Evolutionary conservation across 2,888 invertebrate genomes (phyloP), one percentile per base, ranked within the genome.

Genomic region (Pandemis cinnamomeana): DNA sequence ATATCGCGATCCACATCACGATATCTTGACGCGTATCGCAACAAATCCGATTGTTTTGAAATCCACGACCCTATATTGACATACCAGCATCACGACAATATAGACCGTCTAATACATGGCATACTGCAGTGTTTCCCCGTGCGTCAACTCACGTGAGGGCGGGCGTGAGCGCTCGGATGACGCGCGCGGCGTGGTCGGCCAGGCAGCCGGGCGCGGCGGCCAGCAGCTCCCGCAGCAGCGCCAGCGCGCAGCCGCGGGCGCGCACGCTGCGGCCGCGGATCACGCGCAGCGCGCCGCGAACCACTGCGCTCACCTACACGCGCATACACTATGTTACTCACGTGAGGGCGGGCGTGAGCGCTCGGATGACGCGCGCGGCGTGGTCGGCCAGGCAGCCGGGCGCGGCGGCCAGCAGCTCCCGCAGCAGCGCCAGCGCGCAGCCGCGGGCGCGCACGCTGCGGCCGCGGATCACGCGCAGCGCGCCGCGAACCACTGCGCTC

Each of bases 221-320:
- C 71, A 99, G 96, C 75, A 99, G 95, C 91, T 99, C 99, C 79
- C 98, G 98, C 64, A 99, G 95, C 75, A 99, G 92, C 10, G 97
- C 96, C 86, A 99, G 97, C 85, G 99, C 99, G 81, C 98, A 98
- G 86, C 99, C 99, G 66, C 99, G 95, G 0, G 93, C 93, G 74
- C 93, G 93, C 80, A 91, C 88, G 81, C 91, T 90, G 75, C 72
- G 98, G 96, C 94, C 98, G 97, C 87, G 98, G 96, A 87, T 97
- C 97, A 90, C 98, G 96, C 97, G 96, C 87, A 98, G 96, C 53
- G 99, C 96, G n/a, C 98, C 97, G 86, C 97, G 97, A 0, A 99
- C 98, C 77, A 99, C 79, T 92, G 92, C 36, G 96, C 85, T 74
- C 78, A 92, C 91, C 92, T 20, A 20, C 20, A 20, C 20, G 20